phyloP scores from a whole-genome alignment of 2,113 vertebrate genomes.

The Furnarius figulus region DNA sequence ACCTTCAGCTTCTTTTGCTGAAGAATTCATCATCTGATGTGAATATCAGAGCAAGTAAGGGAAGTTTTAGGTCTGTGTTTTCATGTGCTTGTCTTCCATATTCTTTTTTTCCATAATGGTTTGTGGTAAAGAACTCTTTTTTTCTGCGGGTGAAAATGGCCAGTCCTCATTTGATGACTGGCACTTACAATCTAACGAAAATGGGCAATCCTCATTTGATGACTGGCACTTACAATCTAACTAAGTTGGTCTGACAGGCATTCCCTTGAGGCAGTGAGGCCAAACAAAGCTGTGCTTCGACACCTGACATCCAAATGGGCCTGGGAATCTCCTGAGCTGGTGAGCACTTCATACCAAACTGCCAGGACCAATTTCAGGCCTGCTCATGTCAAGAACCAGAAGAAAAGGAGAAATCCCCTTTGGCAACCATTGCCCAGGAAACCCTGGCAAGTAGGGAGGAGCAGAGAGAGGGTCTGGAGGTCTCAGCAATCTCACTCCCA shows the following conservation, averaged over 20 bases:
- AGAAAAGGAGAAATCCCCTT: constrained; percentile 34
- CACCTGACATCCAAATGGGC: not conserved
- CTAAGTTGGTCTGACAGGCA: not conserved
- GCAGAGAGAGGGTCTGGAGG: not conserved
- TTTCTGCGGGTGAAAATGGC: not conserved
- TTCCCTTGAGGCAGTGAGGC: not conserved
- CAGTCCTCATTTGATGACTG: not conserved
- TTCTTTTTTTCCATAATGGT: not conserved
- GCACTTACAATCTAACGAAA: not conserved
- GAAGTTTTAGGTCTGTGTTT: not conserved
- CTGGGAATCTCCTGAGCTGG: not conserved
- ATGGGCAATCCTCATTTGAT: not conserved
- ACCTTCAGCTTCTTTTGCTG: not conserved
- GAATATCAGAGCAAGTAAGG: not conserved
- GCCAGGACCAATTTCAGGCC: constrained; percentile 55
- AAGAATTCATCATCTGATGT: not conserved
- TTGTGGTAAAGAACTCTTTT: not conserved
- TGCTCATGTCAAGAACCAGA: not conserved
- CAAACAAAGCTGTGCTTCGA: constrained; percentile 38
- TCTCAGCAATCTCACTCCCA: not conserved
- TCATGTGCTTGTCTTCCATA: not conserved
- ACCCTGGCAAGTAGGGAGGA: not conserved
- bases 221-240: not conserved
- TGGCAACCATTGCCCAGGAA: not conserved
- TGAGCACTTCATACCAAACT: constrained; percentile 7